Conservation (phyloP, 2,888 invertebrate genomes). For the Erannis defoliaria region DNA sequence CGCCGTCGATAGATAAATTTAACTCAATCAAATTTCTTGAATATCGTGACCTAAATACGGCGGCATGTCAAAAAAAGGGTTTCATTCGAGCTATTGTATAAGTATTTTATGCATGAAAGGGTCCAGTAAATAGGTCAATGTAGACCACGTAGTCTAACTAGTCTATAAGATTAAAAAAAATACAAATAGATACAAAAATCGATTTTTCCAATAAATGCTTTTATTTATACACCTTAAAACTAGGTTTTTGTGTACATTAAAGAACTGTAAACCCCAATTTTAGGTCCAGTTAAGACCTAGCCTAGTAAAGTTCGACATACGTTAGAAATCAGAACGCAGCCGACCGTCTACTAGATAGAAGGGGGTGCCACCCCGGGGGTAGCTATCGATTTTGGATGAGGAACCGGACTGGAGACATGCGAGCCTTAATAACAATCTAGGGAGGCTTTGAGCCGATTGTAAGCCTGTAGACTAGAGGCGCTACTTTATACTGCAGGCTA, state of each 20-base stretch:
- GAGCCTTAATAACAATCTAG: slow-evolving; percentile 82
- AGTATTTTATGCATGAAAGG: no score
- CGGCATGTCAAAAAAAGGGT: no score
- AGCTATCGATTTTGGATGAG: slow-evolving; percentile 85
- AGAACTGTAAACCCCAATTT: background rate
- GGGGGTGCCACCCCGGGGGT: slow-evolving; percentile 71
- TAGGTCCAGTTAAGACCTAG: slow-evolving; percentile 28
- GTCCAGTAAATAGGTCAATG: no score
- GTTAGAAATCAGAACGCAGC: slow-evolving; percentile 73
- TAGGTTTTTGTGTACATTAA: background rate
- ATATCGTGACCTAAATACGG: no score
- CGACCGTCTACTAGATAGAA: slow-evolving; percentile 70
- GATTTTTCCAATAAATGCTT: no score
- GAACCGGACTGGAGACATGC: slow-evolving; percentile 85
- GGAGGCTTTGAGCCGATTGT: slow-evolving; percentile 60
- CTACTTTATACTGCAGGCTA: slow-evolving; percentile 12
- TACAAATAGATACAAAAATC: no score
- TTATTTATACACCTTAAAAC: no score
- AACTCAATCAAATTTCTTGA: no score
- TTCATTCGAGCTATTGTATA: no score
- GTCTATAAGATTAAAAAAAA: no score
- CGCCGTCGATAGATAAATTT: no score
- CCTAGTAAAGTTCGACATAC: slow-evolving; percentile 60
- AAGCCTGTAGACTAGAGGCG: slow-evolving; percentile 39
- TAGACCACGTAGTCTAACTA: no score